phyloP scores from a whole-genome alignment of 92 coral and sea anemone genomes.

The Parazoanthus swiftii region DNA sequence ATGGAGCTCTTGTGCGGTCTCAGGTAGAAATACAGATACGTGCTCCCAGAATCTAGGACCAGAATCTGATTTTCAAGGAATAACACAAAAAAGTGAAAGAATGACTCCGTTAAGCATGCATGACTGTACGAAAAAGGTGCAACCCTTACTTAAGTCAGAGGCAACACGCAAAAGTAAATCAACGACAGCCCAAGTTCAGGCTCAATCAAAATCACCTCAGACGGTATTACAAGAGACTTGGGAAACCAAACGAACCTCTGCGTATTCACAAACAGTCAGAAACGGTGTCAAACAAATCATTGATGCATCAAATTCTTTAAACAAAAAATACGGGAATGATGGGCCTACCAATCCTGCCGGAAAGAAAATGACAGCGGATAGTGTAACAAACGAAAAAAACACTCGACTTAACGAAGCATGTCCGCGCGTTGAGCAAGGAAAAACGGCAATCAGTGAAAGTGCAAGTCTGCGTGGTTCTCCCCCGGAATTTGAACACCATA shows the following conservation, averaged over 20 bases:
- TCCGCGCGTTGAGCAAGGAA: background rate
- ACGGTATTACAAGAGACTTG: background rate
- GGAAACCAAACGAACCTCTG: background rate
- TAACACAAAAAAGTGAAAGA: background rate
- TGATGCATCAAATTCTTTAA: background rate
- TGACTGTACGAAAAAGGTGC: background rate
- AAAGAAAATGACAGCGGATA: background rate
- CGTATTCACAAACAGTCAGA: background rate
- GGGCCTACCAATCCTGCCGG: background rate
- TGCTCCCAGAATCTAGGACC: no score
- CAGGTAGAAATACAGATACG: background rate
- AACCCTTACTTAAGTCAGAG: background rate
- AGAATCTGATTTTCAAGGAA: background rate
- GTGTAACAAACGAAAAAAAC: background rate
- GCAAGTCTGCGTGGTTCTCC: background rate
- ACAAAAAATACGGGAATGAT: background rate
- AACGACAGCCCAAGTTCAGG: background rate
- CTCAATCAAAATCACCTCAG: background rate
- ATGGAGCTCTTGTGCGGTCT: background rate
- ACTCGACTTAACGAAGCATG: no score
- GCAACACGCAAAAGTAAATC: background rate
- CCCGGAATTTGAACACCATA: background rate
- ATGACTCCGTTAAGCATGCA: background rate
- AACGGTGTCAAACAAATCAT: background rate
- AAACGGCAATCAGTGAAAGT: background rate